Base-by-base conservation (phyloP, 1,140 invertebrate genomes). In the Cyrtorhinus lividipennis region DNA sequence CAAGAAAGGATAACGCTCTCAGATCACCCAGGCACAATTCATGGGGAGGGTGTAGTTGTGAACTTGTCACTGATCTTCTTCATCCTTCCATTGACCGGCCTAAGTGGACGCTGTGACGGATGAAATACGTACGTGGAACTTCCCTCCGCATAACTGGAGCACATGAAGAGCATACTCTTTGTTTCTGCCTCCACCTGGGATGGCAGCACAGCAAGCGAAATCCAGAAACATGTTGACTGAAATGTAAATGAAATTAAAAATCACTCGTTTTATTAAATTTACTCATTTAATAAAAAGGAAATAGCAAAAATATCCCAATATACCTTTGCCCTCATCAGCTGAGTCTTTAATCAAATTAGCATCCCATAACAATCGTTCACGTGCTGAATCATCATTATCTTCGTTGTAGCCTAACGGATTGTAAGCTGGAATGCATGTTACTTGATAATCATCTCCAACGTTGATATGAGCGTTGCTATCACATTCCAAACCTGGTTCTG, bases 151-250 rank as follows among this genome's bases (percentile, higher is more conserved):
- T 74, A 92, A 82, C 66, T 90, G 84, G 64, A 98, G 76, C 46
- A 95, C 78, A 73, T 96, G 90, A 66, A 97, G 80, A 64, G 94
- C 94, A 71, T 91, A 90, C 75, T 98, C 95, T 70, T 93, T 90
- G 74, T 95, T 95, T 71, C 89, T 84, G 62, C 92, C 92, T 66
- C 89, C 90, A 62, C 90, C 88, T 26, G 88, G 88, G 66, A 93
- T 84, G 62, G 88, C 88, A 59, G 90, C 88, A 72, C 90, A 92
- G 78, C 90, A 92, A 23, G 93, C 90, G 71, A 98, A 86, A 71
- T 95, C 90, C 76, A 95, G 82, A 75, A 88, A 92, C 83, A 87
- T 87, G 68, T 87, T 83, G 68, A 88, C 85, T 88, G 76, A 18
- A 79, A 76, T 59, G 65, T 68, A 59, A 53, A 59, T 8, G 30